phyloP scores from a whole-genome alignment of 2,113 vertebrate species.

The Cryptomyrus ogoouensis region DNA sequence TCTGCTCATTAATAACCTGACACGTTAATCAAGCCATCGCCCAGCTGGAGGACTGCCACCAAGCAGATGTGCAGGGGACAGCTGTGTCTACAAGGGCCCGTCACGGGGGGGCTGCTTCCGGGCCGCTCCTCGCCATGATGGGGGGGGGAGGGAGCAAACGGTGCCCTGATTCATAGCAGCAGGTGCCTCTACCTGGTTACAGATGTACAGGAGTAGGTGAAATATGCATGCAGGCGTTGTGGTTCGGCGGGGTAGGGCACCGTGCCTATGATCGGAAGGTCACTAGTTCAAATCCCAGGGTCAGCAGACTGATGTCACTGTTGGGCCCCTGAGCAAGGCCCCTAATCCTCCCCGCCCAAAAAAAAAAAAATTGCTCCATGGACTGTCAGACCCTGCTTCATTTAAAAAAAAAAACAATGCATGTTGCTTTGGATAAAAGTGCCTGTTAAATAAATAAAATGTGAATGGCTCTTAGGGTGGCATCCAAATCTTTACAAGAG shows the following conservation, averaged over 20 bases:
- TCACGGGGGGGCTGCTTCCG: neutral
- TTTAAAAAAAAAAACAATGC: neutral
- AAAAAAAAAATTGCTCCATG: neutral
- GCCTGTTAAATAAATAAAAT: neutral
- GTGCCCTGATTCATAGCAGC: neutral
- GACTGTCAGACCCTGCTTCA: neutral
- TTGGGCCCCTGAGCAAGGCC: neutral
- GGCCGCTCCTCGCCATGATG: neutral
- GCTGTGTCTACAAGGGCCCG: neutral
- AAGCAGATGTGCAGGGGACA: neutral
- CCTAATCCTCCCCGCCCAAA: neutral
- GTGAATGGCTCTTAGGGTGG: neutral
- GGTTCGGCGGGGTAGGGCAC: neutral
- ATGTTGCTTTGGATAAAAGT: neutral
- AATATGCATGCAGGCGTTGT: neutral
- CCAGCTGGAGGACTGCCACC: neutral
- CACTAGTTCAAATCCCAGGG: neutral
- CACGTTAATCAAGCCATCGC: neutral
- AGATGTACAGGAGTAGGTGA: neutral
- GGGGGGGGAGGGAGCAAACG: neutral
- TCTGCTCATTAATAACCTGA: neutral
- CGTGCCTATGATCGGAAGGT: neutral
- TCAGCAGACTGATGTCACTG: neutral
- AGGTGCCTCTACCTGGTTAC: conserved; percentile 6
- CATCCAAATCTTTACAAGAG: neutral